Base-by-base conservation (phyloP, 2,797 vertebrate genomes). In the Anguilla marmorata region DNA sequence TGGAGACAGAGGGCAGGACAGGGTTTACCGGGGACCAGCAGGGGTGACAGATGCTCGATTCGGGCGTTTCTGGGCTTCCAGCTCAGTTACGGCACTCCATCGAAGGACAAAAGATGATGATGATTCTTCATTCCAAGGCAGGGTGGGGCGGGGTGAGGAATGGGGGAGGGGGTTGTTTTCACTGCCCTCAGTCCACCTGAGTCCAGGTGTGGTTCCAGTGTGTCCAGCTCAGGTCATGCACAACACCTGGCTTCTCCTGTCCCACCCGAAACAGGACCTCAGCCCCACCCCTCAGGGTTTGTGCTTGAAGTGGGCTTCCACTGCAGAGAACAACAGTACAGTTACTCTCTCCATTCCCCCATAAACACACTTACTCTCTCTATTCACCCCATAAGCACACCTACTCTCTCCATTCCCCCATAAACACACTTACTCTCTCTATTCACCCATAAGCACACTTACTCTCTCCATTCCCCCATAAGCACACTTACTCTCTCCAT, bases 241-340 rank as follows among this genome's bases (percentile, higher is more conserved):
- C 24, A 54, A 63, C 37, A 50, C 27, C 58, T 27, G 83, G 52
- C 87, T 19, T 56, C 63, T 84, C 27, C 82, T 27, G 83, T 85
- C 66, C 83, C 24, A 27, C 9, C 5, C 19, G 24, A 66, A 8
- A 86, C 79, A 33, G 6, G 27, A 85, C 56, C 50, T 48, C 90
- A 54, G 85, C 19, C 52, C 87, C 58, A 11, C 90, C 50, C 16
- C 82, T 87, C 66, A 86, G 76, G 85, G 88, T 27, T 86, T 84
- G 84, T 86, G 88, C 63, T 88, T 86, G 58, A 86, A 86, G 21
- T 74, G 88, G 6, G 85, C 85, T 76, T 88, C 85, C 58, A 99
- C 98, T 99, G 95, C 19, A 95, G 92, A 89, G 16, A 91, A 86
- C 91, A 45, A 58, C 1, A 2, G 90, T 0, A 6, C 9, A 66